Evolutionary conservation across 2,113 vertebrate species (phyloP).

Genomic region (Hucho hucho): DNA sequence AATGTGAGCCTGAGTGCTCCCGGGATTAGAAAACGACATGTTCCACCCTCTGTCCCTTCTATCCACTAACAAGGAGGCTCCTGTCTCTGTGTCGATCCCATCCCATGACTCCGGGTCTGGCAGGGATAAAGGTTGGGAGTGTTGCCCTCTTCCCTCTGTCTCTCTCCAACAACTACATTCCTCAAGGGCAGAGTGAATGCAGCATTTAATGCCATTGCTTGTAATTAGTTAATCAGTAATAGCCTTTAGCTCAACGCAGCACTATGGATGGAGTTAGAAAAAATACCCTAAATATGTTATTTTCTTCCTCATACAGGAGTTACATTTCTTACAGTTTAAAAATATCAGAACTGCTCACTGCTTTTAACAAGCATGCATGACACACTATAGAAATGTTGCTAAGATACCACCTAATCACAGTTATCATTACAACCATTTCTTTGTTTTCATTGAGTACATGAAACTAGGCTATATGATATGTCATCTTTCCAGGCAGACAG

Average conservation of each 20-base stretch:
- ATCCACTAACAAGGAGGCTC: slow-evolving; percentile 28
- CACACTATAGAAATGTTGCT: no score
- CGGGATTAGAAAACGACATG: slow-evolving; percentile 29
- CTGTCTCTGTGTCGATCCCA: slow-evolving; percentile 3
- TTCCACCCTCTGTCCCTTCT: slow-evolving; percentile 19
- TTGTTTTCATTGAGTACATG: no score
- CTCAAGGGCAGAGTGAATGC: neutral
- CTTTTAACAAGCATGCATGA: no score
- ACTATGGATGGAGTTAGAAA: neutral
- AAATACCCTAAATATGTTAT: neutral
- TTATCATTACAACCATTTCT: no score
- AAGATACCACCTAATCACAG: no score
- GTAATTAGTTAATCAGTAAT: neutral
- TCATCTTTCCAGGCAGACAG: neutral
- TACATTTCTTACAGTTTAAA: no score
- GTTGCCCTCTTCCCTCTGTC: neutral
- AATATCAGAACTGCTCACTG: no score
- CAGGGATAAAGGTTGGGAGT: slow-evolving; percentile 4
- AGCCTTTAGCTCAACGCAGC: neutral
- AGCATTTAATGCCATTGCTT: neutral
- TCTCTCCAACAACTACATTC: slow-evolving; percentile 10
- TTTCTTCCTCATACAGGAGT: no score
- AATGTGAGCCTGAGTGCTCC: slow-evolving; percentile 41
- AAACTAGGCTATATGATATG: no score
- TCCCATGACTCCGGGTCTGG: slow-evolving; percentile 22